Conservation (phyloP, 2,888 invertebrate genomes). For the Pecten maximus region DNA sequence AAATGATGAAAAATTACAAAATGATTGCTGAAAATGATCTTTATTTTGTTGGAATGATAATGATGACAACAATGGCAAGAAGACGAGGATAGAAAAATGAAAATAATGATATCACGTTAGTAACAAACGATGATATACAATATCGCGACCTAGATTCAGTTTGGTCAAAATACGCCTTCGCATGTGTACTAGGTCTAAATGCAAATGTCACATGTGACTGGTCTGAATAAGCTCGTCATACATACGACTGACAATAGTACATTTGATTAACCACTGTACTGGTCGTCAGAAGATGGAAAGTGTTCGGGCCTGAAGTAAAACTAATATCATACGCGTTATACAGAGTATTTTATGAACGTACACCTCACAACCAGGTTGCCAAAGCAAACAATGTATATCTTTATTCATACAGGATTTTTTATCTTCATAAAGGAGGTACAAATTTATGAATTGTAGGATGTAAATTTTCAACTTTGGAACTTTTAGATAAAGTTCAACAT, state of each 20-base stretch:
- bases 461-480: background rate
- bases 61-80: slow-evolving; percentile 27
- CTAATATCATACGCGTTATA: background rate
- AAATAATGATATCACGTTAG: background rate
- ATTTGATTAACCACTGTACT: background rate
- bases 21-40: slow-evolving; percentile 10
- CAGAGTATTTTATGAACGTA: background rate
- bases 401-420: background rate
- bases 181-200: background rate
- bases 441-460: background rate
- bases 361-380: background rate
- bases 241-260: too few species aligned
- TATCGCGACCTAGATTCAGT: background rate
- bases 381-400: background rate
- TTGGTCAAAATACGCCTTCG: background rate
- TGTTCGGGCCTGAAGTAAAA: background rate
- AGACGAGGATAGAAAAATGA: slow-evolving; percentile 27
- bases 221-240: too few species aligned
- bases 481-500: background rate
- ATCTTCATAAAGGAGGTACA: background rate
- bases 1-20: slow-evolving; percentile 25
- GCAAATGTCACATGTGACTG: background rate
- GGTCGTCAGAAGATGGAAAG: background rate
- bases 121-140: background rate
- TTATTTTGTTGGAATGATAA: slow-evolving; percentile 3